A percentile compares a stretch with the other conserved stretches of the same genome.
These are phyloP conservation scores for Eufriesea mexicana DNA, from an alignment of 1,140 invertebrate species.

Conservation along the genomic window DNA sequence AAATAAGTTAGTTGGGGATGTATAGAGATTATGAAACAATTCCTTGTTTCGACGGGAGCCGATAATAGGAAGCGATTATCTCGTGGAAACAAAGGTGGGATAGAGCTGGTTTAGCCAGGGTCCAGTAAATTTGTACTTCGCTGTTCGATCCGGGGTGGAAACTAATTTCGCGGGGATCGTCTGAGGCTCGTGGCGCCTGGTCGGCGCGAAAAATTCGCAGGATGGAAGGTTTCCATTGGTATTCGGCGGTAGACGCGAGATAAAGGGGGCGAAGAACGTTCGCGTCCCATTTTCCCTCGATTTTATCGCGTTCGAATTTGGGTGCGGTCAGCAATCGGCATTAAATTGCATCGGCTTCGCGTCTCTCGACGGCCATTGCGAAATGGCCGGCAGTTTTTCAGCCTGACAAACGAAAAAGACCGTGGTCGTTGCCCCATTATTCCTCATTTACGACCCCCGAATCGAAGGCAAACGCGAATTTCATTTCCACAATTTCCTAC, in stretches of 20 bases:
- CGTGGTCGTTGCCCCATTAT: neutral
- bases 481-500: slow-evolving; percentile 4
- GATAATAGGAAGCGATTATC: neutral
- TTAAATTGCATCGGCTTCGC: neutral
- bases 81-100: neutral
- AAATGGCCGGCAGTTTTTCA: neutral
- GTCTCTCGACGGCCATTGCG: neutral
- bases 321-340: slow-evolving; percentile 8
- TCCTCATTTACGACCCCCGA: slow-evolving; percentile 3
- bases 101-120: neutral
- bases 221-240: neutral
- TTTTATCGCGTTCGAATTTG: slow-evolving; percentile 4
- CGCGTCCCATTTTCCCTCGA: neutral
- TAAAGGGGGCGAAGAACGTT: neutral
- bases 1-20: neutral
- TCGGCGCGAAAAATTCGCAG: neutral
- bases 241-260: neutral
- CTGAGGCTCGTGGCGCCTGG: neutral
- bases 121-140: neutral
- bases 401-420: neutral
- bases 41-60: neutral
- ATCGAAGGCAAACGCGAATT: slow-evolving; percentile 3
- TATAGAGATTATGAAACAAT: neutral
- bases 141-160: neutral
- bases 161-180: neutral